A percentile compares a stretch with the other conserved stretches of the same genome.
Conservation (phyloP, 2,888 invertebrate species). For the Odontothrips loti region DNA sequence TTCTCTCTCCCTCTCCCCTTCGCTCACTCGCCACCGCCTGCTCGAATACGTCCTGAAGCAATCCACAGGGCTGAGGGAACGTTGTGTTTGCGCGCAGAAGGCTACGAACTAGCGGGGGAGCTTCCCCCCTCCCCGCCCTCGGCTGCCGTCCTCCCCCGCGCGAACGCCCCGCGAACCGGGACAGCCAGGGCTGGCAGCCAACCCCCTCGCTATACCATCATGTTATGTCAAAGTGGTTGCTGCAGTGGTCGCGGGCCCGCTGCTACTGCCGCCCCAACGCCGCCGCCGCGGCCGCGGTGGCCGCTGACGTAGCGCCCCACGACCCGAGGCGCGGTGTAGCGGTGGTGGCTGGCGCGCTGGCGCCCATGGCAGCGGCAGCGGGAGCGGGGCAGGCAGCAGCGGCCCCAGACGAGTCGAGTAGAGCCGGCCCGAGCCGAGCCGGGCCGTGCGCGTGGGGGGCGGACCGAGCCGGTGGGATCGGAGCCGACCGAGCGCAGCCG, state of each 20-base stretch:
- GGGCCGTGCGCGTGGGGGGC: neutral
- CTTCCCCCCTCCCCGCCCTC: neutral
- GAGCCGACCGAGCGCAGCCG: neutral
- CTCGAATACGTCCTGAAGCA: conserved; percentile 6
- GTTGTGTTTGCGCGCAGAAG: conserved; percentile 19
- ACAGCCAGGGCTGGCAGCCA: conserved; percentile 4
- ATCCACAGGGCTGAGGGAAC: conserved; percentile 14
- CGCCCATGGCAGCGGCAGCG: conserved; percentile 3
- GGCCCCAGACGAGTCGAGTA: neutral
- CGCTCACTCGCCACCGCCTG: neutral
- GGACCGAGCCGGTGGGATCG: neutral
- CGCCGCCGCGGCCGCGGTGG: neutral
- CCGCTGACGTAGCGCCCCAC: neutral
- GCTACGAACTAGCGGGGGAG: conserved; percentile 11
- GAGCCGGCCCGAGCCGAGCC: neutral
- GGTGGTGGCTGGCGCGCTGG: neutral
- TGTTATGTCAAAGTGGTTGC: conserved; percentile 26
- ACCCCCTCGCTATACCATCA: conserved; percentile 14
- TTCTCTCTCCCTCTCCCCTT: neutral
- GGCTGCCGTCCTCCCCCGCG: neutral
- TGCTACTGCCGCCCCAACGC: neutral
- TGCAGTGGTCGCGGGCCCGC: neutral
- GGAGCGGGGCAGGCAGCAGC: neutral
- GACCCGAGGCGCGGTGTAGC: neutral
- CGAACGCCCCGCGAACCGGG: neutral